Evolutionary conservation across 2,888 invertebrate species (phyloP).

Genomic region (Rotaria socialis): DNA sequence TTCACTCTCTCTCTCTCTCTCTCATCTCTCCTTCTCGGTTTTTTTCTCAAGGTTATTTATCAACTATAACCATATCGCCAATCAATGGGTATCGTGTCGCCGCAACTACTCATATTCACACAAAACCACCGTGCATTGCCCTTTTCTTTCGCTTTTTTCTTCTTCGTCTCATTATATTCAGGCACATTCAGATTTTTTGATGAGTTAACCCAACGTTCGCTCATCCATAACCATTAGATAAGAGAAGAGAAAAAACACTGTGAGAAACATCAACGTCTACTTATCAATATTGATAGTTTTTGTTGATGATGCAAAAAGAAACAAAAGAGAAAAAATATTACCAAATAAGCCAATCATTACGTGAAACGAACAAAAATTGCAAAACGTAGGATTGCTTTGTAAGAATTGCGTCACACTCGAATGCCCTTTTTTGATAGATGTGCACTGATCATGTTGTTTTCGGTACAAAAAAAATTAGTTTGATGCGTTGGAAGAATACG

Average conservation of each 20-base stretch:
- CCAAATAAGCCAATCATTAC: no score
- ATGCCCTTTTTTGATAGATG: no score
- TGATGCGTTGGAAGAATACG: no score
- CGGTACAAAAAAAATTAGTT: no score
- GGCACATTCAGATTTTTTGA: not conserved
- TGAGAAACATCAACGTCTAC: not conserved
- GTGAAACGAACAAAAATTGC: no score
- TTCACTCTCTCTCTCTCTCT: not conserved
- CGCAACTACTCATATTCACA: not conserved
- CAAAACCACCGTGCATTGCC: not conserved
- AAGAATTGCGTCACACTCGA: no score
- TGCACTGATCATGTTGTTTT: no score
- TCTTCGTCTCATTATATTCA: not conserved
- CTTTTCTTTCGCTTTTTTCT: not conserved
- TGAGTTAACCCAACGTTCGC: not conserved
- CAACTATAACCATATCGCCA: not conserved
- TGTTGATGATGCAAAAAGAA: no score
- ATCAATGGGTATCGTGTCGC: not conserved
- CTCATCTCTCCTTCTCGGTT: not conserved
- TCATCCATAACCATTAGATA: not conserved
- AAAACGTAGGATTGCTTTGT: no score
- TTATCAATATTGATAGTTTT: not conserved
- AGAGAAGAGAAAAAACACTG: not conserved
- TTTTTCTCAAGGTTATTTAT: not conserved
- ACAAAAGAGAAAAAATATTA: no score